A percentile compares a stretch with the other conserved stretches of the same genome.
These are phyloP conservation scores for Borostomias antarcticus DNA, from an alignment of 2,797 vertebrate genomes.

Conservation along the genomic window DNA sequence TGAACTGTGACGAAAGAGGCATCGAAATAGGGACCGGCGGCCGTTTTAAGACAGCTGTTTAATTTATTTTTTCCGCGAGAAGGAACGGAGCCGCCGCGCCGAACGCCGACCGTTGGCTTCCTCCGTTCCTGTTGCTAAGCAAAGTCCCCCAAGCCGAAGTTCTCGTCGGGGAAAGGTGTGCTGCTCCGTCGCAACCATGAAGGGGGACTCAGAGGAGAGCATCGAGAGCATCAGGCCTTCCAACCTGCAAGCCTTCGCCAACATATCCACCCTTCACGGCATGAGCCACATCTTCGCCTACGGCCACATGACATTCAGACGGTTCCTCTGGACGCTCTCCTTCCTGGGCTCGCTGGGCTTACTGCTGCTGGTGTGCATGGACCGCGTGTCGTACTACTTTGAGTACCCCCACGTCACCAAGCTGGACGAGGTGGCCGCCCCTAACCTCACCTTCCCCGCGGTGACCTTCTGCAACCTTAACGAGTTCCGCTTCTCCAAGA, in stretches of 20 bases:
- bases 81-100: conserved; percentile 47
- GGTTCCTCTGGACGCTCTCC: conserved; percentile 84
- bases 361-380: conserved; percentile 83
- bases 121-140: conserved; percentile 71
- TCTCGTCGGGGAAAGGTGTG: conserved; percentile 50
- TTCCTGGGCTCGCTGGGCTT: conserved; percentile 84
- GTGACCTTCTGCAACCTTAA: conserved; percentile 91
- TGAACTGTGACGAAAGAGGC: conserved; percentile 66
- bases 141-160: conserved; percentile 68
- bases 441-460: conserved; percentile 87
- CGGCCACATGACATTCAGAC: conserved; percentile 86
- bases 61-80: conserved; percentile 50
- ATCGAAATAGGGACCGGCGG: conserved; percentile 63
- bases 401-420: conserved; percentile 84
- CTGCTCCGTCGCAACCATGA: conserved; percentile 74
- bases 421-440: conserved; percentile 82
- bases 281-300: conserved; percentile 89
- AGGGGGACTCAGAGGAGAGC: conserved; percentile 83
- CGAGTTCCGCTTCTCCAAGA: conserved; percentile 87
- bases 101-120: conserved; percentile 54
- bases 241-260: conserved; percentile 87
- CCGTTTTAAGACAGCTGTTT: conserved; percentile 65
- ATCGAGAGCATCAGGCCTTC: conserved; percentile 80
- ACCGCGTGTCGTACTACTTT: conserved; percentile 86
- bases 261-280: conserved; percentile 86